Evolutionary conservation across 1,140 invertebrate species (phyloP).

Genomic region (Zelostemma sp.): DNA sequence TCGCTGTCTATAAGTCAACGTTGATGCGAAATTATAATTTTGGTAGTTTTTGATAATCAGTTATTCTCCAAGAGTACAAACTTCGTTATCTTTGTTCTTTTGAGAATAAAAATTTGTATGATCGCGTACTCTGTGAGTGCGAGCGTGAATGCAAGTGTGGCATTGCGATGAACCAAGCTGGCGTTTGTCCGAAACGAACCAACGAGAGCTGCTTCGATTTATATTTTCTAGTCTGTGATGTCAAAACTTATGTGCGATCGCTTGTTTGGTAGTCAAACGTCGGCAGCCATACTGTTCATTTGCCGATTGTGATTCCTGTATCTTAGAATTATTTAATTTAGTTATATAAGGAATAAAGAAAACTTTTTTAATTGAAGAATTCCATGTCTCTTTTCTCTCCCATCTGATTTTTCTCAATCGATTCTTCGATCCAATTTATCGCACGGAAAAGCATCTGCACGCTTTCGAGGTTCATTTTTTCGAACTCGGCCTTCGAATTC

Average conservation of each 20-base stretch:
- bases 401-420: too few species aligned
- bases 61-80: too few species aligned
- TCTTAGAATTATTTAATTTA: constrained; percentile 46
- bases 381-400: constrained; percentile 1
- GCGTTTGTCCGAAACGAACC: too few species aligned
- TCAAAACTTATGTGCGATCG: constrained; percentile 37
- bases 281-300: constrained; percentile 54
- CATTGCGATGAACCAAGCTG: too few species aligned
- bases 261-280: constrained; percentile 33
- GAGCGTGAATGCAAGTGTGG: constrained; percentile 6
- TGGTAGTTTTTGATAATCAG: too few species aligned
- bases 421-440: too few species aligned
- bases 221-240: constrained; percentile 46
- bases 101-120: too few species aligned
- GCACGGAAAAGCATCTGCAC: too few species aligned
- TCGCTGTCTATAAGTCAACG: too few species aligned
- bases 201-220: too few species aligned
- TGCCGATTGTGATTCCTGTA: constrained; percentile 53
- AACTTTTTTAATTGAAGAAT: constrained; percentile 30
- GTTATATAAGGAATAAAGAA: constrained; percentile 37
- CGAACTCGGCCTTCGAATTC: constrained; percentile 8
- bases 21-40: constrained; percentile 17
- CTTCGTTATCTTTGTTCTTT: too few species aligned
- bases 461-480: constrained; percentile 6
- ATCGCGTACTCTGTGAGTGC: too few species aligned